Evolutionary conservation across 2,113 vertebrate species (phyloP), one percentile per base, ranked within the genome.

Genomic region (Cyprinus carpio): DNA sequence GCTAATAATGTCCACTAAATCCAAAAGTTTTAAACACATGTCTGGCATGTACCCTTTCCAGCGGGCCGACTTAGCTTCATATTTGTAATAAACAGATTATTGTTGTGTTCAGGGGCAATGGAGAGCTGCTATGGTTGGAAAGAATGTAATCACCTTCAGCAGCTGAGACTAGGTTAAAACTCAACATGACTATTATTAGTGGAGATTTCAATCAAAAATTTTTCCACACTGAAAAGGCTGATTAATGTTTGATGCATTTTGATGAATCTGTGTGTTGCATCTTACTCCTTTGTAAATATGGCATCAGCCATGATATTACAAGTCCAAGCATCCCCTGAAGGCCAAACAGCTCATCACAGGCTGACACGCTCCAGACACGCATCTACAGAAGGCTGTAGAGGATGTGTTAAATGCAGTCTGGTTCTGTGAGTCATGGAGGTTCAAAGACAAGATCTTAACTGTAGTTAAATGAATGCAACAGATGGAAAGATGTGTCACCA

Each of bases 301-400:
- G 40, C 72, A 75, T 75, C 12, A 49, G 72, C 72, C 72, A 75
- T 75, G 72, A 49, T 49, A 16, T 75, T 46, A n/a, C 6, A 6
- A 27, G 72, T 75, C 43, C 72, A 75, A 75, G 49, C 40, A 75
- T 75, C 12, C 40, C 40, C 72, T 49, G 72, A 75, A 75, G 72
- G 72, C 40, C 40, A 75, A 27, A 15, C n/a, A 49, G 40, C 46
- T 75, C 3, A 25, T 75, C 72, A 46, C n/a, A 46, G 40, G 11
- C 71, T 75, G 40, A 75, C 40, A 23, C 9, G 1, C 18, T 71
- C 29, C 67, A 37, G 67, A 71, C 67, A 75, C 67, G 23, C 67
- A 71, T 71, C 31, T 4, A 37, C 31, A 0, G 67, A 16, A 69
- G 65, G 27, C 29, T 69, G 65, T 20, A 3, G 18, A 43, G 40